Evolutionary conservation across 30 jellyfish, hydroid and myxozoan genomes (phyloP), one percentile per base, ranked within the genome.

Genomic region (Phacellophora camtschatica): DNA sequence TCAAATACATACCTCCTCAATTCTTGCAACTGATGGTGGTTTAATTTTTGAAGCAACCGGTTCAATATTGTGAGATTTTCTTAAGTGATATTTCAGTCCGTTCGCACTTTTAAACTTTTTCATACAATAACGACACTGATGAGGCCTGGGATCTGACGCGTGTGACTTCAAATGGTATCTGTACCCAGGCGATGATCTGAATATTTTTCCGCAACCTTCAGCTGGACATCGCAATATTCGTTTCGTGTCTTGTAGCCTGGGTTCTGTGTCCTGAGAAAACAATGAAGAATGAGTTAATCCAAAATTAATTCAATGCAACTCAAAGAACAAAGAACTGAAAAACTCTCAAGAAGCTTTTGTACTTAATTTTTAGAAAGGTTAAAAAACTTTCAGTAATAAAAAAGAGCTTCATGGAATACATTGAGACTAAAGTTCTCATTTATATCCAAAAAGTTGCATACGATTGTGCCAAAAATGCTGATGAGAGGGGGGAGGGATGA

Each of bases 101-200:
- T 92, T 92, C 4, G 98, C 98, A 85, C 98, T 92, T 74, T 92
- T 92, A 73, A 85, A 92, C 74, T 92, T 92, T 75, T 92, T 92
- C 89, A 77, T 90, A 67, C 98, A 92, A 42, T 57, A 80, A 23
- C 92, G 88, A 46, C 98, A 92, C 25, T 77, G 90, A 62, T 92
- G 98, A 10, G 98, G 98, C 37, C 96, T 54, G 0, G 96, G 98
- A 90, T 92, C 96, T 7, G 89, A 62, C 5, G 92, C 98, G 36
- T 92, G 98, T 7, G 98, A 85, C 42, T 86, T 85, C 71, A 92
- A 66, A 59, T 92, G 98, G 68, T 92, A 92, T 39, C 98, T 72
- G 85, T 92, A 92, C 54, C 98, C 98, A 28, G 98, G 98, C 0
- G 96, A 77, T 20, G 96, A 85, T 70, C 98, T 96, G 72, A 92